Conservation (phyloP, 2,888 invertebrate genomes). For the Endomychus coccineus region DNA sequence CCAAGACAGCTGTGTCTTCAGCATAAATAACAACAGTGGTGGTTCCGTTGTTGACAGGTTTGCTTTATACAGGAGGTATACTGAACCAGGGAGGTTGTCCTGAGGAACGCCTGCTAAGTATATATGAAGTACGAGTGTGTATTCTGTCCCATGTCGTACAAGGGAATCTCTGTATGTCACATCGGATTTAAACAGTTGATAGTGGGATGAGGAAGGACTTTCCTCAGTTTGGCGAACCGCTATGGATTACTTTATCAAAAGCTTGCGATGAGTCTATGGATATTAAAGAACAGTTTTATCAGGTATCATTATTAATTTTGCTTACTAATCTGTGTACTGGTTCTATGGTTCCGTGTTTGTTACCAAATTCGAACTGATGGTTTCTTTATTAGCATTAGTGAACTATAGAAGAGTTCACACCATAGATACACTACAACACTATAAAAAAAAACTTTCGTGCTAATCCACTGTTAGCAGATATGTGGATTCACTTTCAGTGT, state of each 20-base stretch:
- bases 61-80: conserved; percentile 22
- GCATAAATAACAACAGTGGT: conserved; percentile 19
- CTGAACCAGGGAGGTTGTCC: conserved; percentile 22
- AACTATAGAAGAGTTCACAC: no score
- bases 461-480: no score
- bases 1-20: conserved; percentile 20
- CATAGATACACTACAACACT: no score
- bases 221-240: conserved; percentile 18
- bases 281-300: conserved; percentile 22
- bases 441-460: no score
- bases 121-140: conserved; percentile 14
- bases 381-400: no score
- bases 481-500: no score
- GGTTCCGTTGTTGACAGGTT: no score
- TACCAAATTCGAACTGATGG: conserved; percentile 12
- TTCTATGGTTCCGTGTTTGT: conserved; percentile 18
- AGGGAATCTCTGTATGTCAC: conserved; percentile 13
- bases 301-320: conserved; percentile 17
- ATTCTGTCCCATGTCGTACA: conserved; percentile 6
- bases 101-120: conserved; percentile 22
- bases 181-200: conserved; percentile 19
- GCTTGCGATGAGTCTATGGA: conserved; percentile 25
- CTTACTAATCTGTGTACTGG: conserved; percentile 20
- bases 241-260: conserved; percentile 28
- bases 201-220: conserved; percentile 11